Evolutionary conservation across 1,140 invertebrate genomes (phyloP).

Genomic region (Microplitis demolitor): DNA sequence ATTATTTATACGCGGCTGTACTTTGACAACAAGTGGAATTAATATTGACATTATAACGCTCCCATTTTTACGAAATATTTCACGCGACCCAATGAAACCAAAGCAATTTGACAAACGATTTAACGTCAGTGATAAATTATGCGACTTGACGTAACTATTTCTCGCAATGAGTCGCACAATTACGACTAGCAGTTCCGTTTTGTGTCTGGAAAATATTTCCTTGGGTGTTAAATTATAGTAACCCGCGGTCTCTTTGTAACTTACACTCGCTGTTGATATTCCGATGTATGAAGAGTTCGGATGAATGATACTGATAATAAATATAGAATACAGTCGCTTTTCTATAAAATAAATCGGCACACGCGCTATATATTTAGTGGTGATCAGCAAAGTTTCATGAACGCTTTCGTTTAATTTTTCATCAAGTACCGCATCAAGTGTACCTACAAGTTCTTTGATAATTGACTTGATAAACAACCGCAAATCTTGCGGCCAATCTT

Average conservation of each 20-base stretch:
- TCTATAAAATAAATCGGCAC: slow-evolving; percentile 66
- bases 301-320: slow-evolving; percentile 64
- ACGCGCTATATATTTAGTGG: slow-evolving; percentile 66
- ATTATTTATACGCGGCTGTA: slow-evolving; percentile 56
- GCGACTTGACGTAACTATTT: slow-evolving; percentile 61
- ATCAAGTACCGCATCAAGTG: slow-evolving; percentile 58
- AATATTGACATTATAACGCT: slow-evolving; percentile 67
- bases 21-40: slow-evolving; percentile 62
- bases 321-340: slow-evolving; percentile 45
- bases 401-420: slow-evolving; percentile 60
- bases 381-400: slow-evolving; percentile 62
- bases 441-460: slow-evolving; percentile 60
- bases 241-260: slow-evolving; percentile 67
- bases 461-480: slow-evolving; percentile 60
- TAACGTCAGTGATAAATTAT: slow-evolving; percentile 59
- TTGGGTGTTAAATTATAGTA: slow-evolving; percentile 64
- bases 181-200: slow-evolving; percentile 67
- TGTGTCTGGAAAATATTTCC: slow-evolving; percentile 70
- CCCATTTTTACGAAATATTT: slow-evolving; percentile 66
- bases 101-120: slow-evolving; percentile 64
- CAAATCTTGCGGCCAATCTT: slow-evolving; percentile 50
- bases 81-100: slow-evolving; percentile 65
- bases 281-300: slow-evolving; percentile 61
- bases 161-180: slow-evolving; percentile 66
- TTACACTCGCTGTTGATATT: slow-evolving; percentile 65